These are phyloP conservation scores for Bilobella aurantiaca DNA, from an alignment of 1,140 invertebrate species.

Conservation along the genomic window DNA sequence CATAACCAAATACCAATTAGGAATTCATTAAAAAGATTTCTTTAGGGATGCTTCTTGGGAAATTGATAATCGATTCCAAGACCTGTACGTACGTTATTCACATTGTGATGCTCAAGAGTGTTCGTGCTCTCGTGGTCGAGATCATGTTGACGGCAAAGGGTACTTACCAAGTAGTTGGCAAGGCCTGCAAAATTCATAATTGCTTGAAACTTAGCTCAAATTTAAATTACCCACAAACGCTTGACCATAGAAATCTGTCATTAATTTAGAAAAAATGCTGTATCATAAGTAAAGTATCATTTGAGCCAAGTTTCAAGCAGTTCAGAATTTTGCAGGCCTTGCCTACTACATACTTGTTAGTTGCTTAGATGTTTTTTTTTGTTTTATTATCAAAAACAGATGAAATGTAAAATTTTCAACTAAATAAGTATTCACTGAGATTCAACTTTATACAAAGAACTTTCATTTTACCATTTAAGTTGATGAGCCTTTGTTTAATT, in stretches of 20 bases:
- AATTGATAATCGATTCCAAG: conserved; percentile 51
- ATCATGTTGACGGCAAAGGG: conserved; percentile 44
- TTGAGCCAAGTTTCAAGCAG: background rate
- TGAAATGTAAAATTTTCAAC: too few species aligned
- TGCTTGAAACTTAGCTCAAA: too few species aligned
- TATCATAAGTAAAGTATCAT: conserved; percentile 6
- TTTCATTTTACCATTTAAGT: too few species aligned
- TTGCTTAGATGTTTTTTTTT: conserved; percentile 21
- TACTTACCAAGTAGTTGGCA: too few species aligned
- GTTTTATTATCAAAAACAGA: too few species aligned
- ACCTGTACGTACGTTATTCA: conserved; percentile 48
- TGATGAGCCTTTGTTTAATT: conserved; percentile 34
- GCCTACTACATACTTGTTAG: background rate
- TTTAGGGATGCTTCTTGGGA: conserved; percentile 59
- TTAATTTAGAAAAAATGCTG: too few species aligned
- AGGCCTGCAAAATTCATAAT: too few species aligned
- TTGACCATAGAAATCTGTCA: too few species aligned
- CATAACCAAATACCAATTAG: background rate
- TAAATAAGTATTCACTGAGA: too few species aligned
- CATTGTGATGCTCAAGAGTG: conserved; percentile 50
- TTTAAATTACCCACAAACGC: too few species aligned
- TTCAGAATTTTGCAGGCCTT: too few species aligned
- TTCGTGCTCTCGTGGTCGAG: conserved; percentile 48
- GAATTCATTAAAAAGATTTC: conserved; percentile 20
- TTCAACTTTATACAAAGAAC: too few species aligned